A percentile compares a stretch with the other conserved stretches of the same genome.
Evolutionary conservation across 2,888 invertebrate genomes (phyloP).

Genomic region (Suillia variegata): DNA sequence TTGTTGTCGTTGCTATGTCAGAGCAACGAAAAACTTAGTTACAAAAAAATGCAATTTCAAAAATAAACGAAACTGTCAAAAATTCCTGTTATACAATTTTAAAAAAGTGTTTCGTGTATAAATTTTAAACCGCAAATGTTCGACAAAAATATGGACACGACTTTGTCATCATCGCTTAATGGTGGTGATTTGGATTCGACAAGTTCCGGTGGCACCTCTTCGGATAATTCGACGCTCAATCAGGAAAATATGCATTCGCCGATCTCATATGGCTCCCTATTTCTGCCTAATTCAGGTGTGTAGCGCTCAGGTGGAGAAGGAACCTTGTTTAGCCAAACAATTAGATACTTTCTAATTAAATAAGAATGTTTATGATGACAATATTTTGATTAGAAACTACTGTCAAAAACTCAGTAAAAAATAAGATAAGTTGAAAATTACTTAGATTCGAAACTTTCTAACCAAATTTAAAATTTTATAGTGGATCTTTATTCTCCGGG

Average conservation of each 20-base stretch:
- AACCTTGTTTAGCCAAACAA: neutral
- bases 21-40: too few relatives aligned
- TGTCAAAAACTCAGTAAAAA: too few relatives aligned
- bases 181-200: slow-evolving; percentile 60
- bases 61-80: too few relatives aligned
- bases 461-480: too few relatives aligned
- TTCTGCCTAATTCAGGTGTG: slow-evolving; percentile 57
- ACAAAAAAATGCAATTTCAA: slow-evolving; percentile 1
- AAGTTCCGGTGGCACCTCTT: slow-evolving; percentile 59
- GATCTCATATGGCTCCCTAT: slow-evolving; percentile 54
- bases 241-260: slow-evolving; percentile 57
- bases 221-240: slow-evolving; percentile 54
- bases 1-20: too few relatives aligned
- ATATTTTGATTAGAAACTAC: too few relatives aligned
- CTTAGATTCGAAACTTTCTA: too few relatives aligned
- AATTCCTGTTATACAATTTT: too few relatives aligned
- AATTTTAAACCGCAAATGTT: slow-evolving; percentile 51
- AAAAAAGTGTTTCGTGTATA: neutral
- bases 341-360: neutral
- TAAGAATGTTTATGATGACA: too few relatives aligned
- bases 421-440: too few relatives aligned
- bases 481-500: too few relatives aligned
- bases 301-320: too few relatives aligned
- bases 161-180: slow-evolving; percentile 53
- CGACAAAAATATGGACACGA: slow-evolving; percentile 57